phyloP scores from a whole-genome alignment of 2,113 vertebrate species.

The Noctilio leporinus region DNA sequence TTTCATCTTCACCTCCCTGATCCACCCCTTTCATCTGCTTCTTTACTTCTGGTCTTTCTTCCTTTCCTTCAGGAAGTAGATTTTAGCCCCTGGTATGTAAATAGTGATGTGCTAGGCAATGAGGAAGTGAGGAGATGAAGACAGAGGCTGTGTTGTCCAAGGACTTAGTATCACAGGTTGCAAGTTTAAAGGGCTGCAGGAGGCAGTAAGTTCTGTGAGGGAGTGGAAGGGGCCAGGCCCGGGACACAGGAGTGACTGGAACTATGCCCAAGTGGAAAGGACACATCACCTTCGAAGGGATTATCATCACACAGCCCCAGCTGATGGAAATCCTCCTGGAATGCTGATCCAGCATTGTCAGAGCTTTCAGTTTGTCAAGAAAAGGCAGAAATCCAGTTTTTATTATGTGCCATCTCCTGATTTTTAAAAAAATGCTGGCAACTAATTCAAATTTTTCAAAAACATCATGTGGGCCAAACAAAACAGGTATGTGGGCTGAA shows the following conservation, averaged over 20 bases:
- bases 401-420: not conserved
- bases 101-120: not conserved
- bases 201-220: not conserved
- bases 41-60: not conserved
- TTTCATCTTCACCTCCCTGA: not conserved
- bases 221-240: not conserved
- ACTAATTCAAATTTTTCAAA: slow-evolving; percentile 32
- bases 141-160: not conserved
- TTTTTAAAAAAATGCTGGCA: not conserved
- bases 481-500: slow-evolving; percentile 2
- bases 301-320: not conserved
- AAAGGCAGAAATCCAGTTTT: slow-evolving; percentile 33
- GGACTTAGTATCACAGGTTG: not conserved
- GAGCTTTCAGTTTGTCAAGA: not conserved
- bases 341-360: not conserved
- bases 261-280: not conserved
- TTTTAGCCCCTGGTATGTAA: not conserved
- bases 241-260: not conserved
- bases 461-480: slow-evolving; percentile 5
- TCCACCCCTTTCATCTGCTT: not conserved
- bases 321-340: not conserved
- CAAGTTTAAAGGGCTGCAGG: not conserved
- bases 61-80: not conserved
- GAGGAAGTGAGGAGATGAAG: not conserved
- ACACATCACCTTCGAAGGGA: not conserved